These are phyloP conservation scores for Drosophila gaucha DNA, from an alignment of 2,888 invertebrate species.

Conservation along the genomic window DNA sequence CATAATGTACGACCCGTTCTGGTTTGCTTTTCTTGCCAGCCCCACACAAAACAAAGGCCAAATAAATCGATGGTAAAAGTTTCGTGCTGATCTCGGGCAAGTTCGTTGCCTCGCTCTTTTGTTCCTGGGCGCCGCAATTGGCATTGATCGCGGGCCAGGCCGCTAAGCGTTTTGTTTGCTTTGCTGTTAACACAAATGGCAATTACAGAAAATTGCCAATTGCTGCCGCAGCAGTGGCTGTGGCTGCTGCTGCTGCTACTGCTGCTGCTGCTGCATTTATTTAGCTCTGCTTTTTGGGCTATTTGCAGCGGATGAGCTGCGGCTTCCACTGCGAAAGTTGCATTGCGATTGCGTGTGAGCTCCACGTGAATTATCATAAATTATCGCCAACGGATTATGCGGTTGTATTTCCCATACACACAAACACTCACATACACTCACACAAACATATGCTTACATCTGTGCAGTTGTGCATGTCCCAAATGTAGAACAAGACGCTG, in stretches of 20 bases:
- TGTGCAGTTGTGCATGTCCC: slow-evolving; percentile 28
- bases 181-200: slow-evolving; percentile 74
- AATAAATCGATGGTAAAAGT: slow-evolving; percentile 68
- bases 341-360: slow-evolving; percentile 63
- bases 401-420: slow-evolving; percentile 33
- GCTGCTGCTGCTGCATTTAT: slow-evolving; percentile 21
- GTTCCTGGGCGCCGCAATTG: slow-evolving; percentile 47
- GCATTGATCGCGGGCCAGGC: slow-evolving; percentile 48
- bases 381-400: slow-evolving; percentile 72
- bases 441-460: slow-evolving; percentile 12
- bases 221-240: slow-evolving; percentile 27
- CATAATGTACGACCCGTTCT: slow-evolving; percentile 51
- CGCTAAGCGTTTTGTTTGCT: slow-evolving; percentile 69
- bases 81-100: slow-evolving; percentile 57
- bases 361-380: slow-evolving; percentile 67
- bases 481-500: slow-evolving; percentile 61
- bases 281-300: slow-evolving; percentile 49
- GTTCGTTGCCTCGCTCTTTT: slow-evolving; percentile 54
- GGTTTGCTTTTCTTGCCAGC: slow-evolving; percentile 21
- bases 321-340: slow-evolving; percentile 55
- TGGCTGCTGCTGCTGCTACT: slow-evolving; percentile 16
- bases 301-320: slow-evolving; percentile 56
- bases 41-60: slow-evolving; percentile 39
- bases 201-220: slow-evolving; percentile 70
- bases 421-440: slow-evolving; percentile 10